Base-by-base conservation (phyloP, 2,113 vertebrate species). In the Corynorhinus townsendii region DNA sequence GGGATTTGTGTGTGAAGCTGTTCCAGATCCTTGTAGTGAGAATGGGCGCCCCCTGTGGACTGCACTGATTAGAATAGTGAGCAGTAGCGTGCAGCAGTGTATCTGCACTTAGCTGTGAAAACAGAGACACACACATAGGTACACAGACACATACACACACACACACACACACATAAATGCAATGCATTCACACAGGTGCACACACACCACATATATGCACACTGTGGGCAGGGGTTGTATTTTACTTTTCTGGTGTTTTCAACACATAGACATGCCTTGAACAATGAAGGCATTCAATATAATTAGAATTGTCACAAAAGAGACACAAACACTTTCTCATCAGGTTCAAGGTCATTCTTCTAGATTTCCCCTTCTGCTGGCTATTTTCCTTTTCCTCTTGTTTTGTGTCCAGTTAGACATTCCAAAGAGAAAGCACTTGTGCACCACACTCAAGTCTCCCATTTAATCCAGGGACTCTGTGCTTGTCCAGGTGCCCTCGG, bases 401-500 rank as follows among this genome's bases (percentile, higher is more conserved):
- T 59, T 91, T 69, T 71, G 24, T 79, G 54, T 56, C 52, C n/a
- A 4, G n/a, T 69, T 72, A 62, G 64, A 45, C 14, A n/a, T 75
- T 85, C 43, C 54, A 38, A 30, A 73, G 90, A 88, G 56, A 93
- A 84, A 15, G 11, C 20, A 38, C 38, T 2, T 49, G 11, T 49
- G 45, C 6, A 64, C 24, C 43, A 20, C n/a, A 3, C 24, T 7
- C 1, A 79, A 43, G n/a, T 9, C n/a, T 35, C 47, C 40, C 79
- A 0, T 28, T 52, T 45, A 30, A 66, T 9, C 52, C 68, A 2
- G 77, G 17, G 8, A 4, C 54, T 9, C 9, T 12, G 33, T 33
- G 52, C 28, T 16, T 49, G 59, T n/a, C 38, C 19, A 1, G 11
- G 6, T 22, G 15, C 38, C n/a, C 54, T 35, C 0, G 0, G 4